Evolutionary conservation across 1,140 invertebrate genomes (phyloP), one percentile per base, ranked within the genome.

Genomic region (Zaprionus taronus): DNA sequence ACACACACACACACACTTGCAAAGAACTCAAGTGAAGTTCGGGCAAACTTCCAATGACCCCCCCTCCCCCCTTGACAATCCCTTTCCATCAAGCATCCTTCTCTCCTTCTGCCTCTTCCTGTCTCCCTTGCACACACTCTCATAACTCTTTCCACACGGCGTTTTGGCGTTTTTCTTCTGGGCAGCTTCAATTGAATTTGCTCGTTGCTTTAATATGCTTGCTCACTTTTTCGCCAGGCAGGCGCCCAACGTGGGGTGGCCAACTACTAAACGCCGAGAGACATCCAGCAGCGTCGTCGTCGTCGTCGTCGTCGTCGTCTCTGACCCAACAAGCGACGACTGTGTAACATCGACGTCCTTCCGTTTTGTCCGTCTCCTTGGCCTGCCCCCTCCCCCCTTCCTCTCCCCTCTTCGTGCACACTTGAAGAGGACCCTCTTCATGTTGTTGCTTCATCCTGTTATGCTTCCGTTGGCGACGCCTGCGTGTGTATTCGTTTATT

Each of bases 151-250:
- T 57, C 24, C 47, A 36, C 22, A 14, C 5, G n/a, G 51, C n/a
- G n/a, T 63, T 66, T 47, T 28, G 24, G 24, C 58, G 41, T 66
- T 51, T 60, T 57, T 56, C 7, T 66, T n/a, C n/a, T 44, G 26
- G 26, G 41, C 24, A 34, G 41, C 72, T 77, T 66, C 49, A 68
- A 67, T 73, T 73, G 47, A 68, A 67, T 73, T 73, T 41, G 15
- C 38, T 77, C 56, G 20, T 62, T 36, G 36, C 74, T 65, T 77
- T 77, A 72, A 77, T 60, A 36, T 65, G 72, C 65, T 77, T 61
- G 56, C 63, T 64, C 53, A 60, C 47, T 51, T 76, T 75, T 49
- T 44, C 20, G 31, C 3, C 9, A 31, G 9, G 24, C 24, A 26
- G 41, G 41, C 41, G 14, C 65, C 17, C 47, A 51, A 51, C 47